Evolutionary conservation across 2,888 invertebrate genomes (phyloP).

Genomic region (Cosmia pyralina): DNA sequence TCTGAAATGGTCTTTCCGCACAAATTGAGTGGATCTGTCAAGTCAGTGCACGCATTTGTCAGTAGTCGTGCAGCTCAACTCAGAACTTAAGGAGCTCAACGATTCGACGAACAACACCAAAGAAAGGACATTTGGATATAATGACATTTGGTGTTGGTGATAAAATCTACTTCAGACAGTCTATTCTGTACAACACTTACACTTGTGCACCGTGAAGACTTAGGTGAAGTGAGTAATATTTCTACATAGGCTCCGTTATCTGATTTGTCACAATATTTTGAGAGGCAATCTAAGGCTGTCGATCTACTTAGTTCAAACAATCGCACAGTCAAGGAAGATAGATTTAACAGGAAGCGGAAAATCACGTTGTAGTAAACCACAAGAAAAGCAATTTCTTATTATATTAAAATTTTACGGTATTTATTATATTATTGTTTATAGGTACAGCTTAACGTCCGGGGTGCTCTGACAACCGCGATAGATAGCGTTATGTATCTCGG

Average conservation of each 20-base stretch:
- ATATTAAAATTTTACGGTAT: slow-evolving; percentile 24
- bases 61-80: no score
- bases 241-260: background rate
- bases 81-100: no score
- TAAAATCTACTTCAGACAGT: no score
- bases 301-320: background rate
- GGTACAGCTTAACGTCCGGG: slow-evolving; percentile 11
- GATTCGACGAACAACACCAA: no score
- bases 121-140: no score
- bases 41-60: no score
- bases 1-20: no score
- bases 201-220: no score
- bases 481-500: slow-evolving; percentile 16
- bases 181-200: no score
- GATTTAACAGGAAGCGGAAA: slow-evolving; percentile 13
- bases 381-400: slow-evolving; percentile 23
- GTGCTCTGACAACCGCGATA: slow-evolving; percentile 25
- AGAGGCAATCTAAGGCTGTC: background rate
- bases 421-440: slow-evolving; percentile 28
- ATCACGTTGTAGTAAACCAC: slow-evolving; percentile 14
- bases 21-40: no score
- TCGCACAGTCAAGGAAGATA: background rate
- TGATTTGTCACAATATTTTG: background rate
- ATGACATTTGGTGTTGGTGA: no score
- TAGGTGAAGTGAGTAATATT: no score